Percentiles rank a stretch among this genome's conserved stretches.
These are phyloP conservation scores for Cheilosia variabilis DNA, from an alignment of 2,888 invertebrate genomes.

Conservation along the genomic window DNA sequence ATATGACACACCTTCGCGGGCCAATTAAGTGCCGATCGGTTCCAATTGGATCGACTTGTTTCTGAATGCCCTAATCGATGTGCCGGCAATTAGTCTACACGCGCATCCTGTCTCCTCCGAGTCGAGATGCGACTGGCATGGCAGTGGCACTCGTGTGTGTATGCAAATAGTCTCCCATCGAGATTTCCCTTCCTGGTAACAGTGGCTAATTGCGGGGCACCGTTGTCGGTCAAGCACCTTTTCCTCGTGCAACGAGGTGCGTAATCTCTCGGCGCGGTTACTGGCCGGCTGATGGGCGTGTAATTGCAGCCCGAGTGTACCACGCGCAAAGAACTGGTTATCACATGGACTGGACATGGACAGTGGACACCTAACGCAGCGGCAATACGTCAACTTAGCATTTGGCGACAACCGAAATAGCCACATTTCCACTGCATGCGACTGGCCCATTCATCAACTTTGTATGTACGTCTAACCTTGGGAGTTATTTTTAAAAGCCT, in stretches of 20 bases:
- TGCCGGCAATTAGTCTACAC: constrained; percentile 33
- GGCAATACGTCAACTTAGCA: constrained; percentile 33
- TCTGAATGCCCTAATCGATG: constrained; percentile 48
- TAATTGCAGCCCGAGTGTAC: constrained; percentile 41
- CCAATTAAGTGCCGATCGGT: constrained; percentile 62
- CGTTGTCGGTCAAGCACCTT: constrained; percentile 68
- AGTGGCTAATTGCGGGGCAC: constrained; percentile 37
- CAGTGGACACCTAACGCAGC: constrained; percentile 29
- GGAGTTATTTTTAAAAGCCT: constrained; percentile 26
- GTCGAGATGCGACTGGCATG: constrained; percentile 28
- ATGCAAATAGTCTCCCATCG: constrained; percentile 47
- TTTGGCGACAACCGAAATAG: constrained; percentile 30
- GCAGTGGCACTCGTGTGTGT: constrained; percentile 14
- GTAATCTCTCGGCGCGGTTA: constrained; percentile 8
- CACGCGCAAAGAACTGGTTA: constrained; percentile 66
- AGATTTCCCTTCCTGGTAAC: constrained; percentile 36
- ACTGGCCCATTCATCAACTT: constrained; percentile 57
- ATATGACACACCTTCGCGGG: constrained; percentile 60
- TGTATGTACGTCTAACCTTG: constrained; percentile 22
- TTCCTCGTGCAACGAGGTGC: not conserved
- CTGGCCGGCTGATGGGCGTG: constrained; percentile 47
- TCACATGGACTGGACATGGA: constrained; percentile 30
- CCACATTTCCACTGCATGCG: constrained; percentile 11
- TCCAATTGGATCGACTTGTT: constrained; percentile 62
- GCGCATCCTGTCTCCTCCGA: constrained; percentile 21